Evolutionary conservation across 2,113 vertebrate genomes (phyloP).

Genomic region (Melanerpes formicivorus): DNA sequence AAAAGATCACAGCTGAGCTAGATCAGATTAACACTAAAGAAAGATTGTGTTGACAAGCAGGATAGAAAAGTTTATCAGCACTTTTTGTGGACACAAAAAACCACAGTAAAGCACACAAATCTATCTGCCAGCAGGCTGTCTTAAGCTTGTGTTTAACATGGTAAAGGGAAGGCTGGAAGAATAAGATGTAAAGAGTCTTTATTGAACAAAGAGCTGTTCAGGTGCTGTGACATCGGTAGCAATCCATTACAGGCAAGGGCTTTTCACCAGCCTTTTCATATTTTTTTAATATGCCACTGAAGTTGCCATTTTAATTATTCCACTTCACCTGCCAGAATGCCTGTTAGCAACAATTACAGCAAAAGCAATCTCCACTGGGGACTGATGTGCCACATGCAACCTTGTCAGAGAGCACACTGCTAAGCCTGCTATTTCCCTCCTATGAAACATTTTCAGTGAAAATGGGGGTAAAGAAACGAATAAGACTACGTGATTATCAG

Average conservation of each 20-base stretch:
- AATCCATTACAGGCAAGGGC: background rate
- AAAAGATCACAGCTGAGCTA: background rate
- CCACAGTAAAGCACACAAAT: background rate
- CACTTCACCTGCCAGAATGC: background rate
- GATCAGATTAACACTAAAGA: conserved; percentile 7
- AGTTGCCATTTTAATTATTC: conserved; percentile 33
- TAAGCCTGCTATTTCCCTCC: background rate
- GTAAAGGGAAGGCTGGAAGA: background rate
- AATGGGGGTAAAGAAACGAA: background rate
- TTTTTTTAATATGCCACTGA: background rate
- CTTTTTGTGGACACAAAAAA: background rate
- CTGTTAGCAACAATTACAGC: background rate
- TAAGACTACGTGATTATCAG: background rate
- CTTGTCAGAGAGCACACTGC: background rate
- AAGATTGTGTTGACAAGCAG: conserved; percentile 7
- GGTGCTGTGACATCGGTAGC: background rate
- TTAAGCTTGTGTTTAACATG: background rate
- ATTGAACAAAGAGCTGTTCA: background rate
- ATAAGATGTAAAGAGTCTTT: background rate
- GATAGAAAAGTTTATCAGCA: background rate
- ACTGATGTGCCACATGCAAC: background rate
- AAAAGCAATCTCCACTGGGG: background rate
- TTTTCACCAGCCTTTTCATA: background rate
- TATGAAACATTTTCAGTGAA: background rate
- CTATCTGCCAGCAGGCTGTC: background rate